These are phyloP conservation scores for Chlorodrepanis virens DNA, from an alignment of 2,113 vertebrate species.

Conservation along the genomic window DNA sequence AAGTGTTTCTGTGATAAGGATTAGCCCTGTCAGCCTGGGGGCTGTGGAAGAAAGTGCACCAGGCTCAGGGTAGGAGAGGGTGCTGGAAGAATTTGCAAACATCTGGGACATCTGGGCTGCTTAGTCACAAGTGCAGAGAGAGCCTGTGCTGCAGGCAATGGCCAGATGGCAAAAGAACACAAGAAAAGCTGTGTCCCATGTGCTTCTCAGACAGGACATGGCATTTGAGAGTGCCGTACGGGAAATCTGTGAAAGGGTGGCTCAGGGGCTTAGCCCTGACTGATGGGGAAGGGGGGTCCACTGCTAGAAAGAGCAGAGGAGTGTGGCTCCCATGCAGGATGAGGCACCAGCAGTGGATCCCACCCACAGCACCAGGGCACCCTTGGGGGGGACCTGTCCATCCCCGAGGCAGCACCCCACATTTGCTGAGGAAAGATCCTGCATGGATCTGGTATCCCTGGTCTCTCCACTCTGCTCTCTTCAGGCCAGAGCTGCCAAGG, in stretches of 20 bases:
- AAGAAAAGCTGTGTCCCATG: background rate
- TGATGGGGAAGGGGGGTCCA: background rate
- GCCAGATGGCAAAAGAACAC: background rate
- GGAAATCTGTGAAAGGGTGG: background rate
- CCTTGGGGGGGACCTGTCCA: no score
- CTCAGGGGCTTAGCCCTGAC: background rate
- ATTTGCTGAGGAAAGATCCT: background rate
- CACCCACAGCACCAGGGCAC: accelerated
- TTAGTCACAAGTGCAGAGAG: background rate
- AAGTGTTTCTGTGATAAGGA: background rate
- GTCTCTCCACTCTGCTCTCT: background rate
- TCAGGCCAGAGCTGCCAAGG: background rate
- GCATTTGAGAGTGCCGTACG: background rate
- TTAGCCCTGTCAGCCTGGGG: background rate
- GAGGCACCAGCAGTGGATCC: background rate
- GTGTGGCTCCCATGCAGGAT: background rate
- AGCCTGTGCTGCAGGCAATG: background rate
- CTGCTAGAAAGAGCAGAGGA: background rate
- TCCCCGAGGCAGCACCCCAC: accelerated
- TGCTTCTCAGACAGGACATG: background rate
- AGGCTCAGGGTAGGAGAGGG: background rate
- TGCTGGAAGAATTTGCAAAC: background rate
- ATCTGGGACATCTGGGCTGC: background rate
- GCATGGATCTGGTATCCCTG: background rate
- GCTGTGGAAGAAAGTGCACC: background rate